These are phyloP conservation scores for Terebella lapidaria DNA, from an alignment of 2,888 invertebrate species.

Conservation along the genomic window DNA sequence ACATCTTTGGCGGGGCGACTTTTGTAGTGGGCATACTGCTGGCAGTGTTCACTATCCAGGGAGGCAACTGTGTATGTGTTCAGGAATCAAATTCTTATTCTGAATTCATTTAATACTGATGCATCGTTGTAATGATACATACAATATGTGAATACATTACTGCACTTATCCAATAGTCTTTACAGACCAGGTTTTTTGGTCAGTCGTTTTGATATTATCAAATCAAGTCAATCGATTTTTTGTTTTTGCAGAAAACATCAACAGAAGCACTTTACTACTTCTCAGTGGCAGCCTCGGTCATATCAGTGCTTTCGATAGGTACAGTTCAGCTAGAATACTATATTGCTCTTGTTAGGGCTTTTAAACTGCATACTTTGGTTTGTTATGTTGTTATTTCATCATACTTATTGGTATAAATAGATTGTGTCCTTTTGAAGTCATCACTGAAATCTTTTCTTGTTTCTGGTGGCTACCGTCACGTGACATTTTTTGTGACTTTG, in stretches of 20 bases:
- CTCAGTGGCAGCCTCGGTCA: conserved; percentile 24
- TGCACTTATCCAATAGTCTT: background rate
- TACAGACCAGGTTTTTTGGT: background rate
- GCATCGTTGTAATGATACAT: too few species aligned
- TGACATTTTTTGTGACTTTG: too few species aligned
- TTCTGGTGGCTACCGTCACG: too few species aligned
- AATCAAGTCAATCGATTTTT: background rate
- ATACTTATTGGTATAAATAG: too few species aligned
- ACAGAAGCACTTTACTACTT: conserved; percentile 32
- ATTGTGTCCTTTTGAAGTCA: too few species aligned
- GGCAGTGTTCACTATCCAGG: conserved; percentile 27
- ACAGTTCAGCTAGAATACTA: too few species aligned
- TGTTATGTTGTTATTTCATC: too few species aligned
- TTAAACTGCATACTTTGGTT: too few species aligned
- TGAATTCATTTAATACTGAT: too few species aligned
- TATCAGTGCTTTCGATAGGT: conserved; percentile 20
- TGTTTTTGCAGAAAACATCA: background rate
- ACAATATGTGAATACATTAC: background rate
- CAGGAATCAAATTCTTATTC: background rate
- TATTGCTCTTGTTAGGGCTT: too few species aligned
- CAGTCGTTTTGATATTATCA: background rate
- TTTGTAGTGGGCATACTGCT: conserved; percentile 32
- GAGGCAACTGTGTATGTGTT: conserved; percentile 41
- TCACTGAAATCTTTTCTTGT: too few species aligned
- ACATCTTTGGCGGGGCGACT: conserved; percentile 36